Base-by-base conservation (phyloP, 2,888 invertebrate species). In the Aphodius sticticus region DNA sequence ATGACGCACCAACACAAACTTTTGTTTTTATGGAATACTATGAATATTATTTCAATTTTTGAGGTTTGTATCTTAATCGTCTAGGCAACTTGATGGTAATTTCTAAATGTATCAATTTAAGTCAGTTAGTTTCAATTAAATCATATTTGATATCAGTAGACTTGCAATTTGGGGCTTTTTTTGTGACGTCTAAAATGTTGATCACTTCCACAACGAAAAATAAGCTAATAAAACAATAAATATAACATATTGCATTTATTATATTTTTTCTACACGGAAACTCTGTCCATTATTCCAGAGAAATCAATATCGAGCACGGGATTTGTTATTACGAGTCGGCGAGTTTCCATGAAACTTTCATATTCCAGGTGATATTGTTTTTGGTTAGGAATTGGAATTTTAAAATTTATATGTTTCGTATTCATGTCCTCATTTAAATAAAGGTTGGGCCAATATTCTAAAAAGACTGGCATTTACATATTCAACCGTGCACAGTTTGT, bases 391-490 rank as follows among this genome's bases (percentile, higher is more conserved):
- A 53, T 53, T 53, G 53, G 4, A 53, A 53, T 53, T 53, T 53
- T 53, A 53, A 53, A 53, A 53, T 53, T 53, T 53, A 53, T 53
- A 7, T 53, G 53, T 53, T 53, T 53, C 53, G 53, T 53, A 53
- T 53, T 53, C 53, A 53, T 53, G 53, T 53, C 53, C 53, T 53
- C 53, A 53, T 53, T 53, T 53, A 53, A 53, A 53, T 53, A 53
- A 9, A 9, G 53, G 53, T 53, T 53, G 53, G 53, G 53, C 26
- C 53, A 53, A 53, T 53, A 53, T 53, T 53, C 53, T 53, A 5
- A 53, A 26, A 53, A 53, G 53, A 9, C 12, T 12, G 53, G 9
- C 12, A 53, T 53, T 9, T 53, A 53, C 53, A 53, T 53, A 53
- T 9, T 9, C 53, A 53, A 53, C 7, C 53, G 53, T 53, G 26